These are phyloP conservation scores for Pangasianodon gigas DNA, from an alignment of 2,113 vertebrate species.

Conservation along the genomic window DNA sequence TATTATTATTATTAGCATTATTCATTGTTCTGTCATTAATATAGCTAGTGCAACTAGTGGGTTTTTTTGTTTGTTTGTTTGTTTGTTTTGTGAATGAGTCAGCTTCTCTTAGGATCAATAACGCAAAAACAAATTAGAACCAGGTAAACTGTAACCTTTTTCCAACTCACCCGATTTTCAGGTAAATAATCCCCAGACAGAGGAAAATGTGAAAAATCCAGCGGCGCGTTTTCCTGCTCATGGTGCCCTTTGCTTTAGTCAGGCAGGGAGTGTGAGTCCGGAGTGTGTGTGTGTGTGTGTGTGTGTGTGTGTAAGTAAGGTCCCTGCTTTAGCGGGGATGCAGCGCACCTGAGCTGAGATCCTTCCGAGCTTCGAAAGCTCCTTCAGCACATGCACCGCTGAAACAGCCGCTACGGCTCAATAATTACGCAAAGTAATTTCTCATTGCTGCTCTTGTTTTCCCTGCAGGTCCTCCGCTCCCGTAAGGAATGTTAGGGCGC, in stretches of 20 bases:
- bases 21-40: neutral
- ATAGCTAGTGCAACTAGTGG: neutral
- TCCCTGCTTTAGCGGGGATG: constrained; percentile 32
- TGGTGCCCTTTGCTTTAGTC: constrained; percentile 72
- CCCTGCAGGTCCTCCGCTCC: neutral
- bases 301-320: neutral
- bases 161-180: constrained; percentile 90
- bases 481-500: neutral
- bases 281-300: neutral
- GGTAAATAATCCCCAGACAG: constrained; percentile 88
- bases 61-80: too few relatives aligned
- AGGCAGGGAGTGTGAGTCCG: neutral
- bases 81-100: neutral
- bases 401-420: neutral
- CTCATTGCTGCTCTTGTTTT: neutral
- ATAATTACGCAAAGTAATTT: neutral
- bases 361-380: constrained; percentile 19
- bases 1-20: neutral
- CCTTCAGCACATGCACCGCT: constrained; percentile 36
- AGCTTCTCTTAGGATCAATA: neutral
- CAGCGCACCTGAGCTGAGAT: constrained; percentile 39
- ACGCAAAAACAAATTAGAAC: neutral
- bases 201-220: constrained; percentile 92
- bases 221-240: constrained; percentile 89
- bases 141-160: neutral